Percentiles rank a stretch among this genome's conserved stretches.
Conservation (phyloP, 2,113 vertebrate species). For the Hippocampus guttulatus region DNA sequence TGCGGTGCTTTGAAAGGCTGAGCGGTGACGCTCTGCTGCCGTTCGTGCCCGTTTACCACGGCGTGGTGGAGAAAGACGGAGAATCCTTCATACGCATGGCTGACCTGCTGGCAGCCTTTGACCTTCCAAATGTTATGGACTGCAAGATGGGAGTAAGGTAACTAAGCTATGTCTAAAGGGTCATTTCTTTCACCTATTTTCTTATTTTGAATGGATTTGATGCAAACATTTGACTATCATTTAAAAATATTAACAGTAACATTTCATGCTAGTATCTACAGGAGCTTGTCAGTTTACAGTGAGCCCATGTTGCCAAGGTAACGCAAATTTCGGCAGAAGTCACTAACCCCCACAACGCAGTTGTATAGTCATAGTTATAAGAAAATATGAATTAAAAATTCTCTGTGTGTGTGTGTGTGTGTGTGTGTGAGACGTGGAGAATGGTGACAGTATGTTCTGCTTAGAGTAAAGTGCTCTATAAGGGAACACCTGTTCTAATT, state of each 20-base stretch:
- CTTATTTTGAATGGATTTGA: no score
- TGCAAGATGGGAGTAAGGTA: slow-evolving; percentile 98
- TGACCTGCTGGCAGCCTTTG: slow-evolving; percentile 86
- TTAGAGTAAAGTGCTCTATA: slow-evolving; percentile 21
- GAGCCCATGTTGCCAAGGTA: no score
- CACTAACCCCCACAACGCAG: no score
- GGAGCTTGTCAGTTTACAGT: no score
- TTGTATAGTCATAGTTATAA: no score
- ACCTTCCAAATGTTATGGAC: slow-evolving; percentile 92
- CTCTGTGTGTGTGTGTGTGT: no score
- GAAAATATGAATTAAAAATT: no score
- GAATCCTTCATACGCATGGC: slow-evolving; percentile 89
- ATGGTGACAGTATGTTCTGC: not conserved
- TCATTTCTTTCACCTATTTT: no score
- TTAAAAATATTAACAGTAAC: no score
- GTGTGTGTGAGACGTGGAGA: not conserved
- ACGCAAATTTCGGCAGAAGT: no score
- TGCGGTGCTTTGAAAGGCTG: slow-evolving; percentile 83
- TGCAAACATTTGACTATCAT: no score
- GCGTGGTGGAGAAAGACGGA: slow-evolving; percentile 85
- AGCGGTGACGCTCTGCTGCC: slow-evolving; percentile 76
- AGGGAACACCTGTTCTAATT: slow-evolving; percentile 67
- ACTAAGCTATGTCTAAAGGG: not conserved
- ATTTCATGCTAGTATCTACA: no score
- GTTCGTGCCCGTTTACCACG: slow-evolving; percentile 86